Conservation (phyloP, 2,888 invertebrate species). For the Thelaira solivaga region DNA sequence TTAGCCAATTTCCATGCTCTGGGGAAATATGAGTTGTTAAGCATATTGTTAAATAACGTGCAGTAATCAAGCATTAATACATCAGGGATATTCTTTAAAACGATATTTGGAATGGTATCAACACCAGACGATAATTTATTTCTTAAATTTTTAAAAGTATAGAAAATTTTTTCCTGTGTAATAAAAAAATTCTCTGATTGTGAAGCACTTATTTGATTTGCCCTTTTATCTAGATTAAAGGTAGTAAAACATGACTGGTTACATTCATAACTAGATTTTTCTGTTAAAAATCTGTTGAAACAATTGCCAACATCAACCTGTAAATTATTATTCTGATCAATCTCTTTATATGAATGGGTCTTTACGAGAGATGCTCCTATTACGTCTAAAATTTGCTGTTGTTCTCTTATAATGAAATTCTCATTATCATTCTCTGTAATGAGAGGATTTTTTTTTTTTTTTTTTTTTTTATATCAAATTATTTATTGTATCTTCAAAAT, state of each 20-base stretch:
- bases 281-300: conserved; percentile 24
- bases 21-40: neutral
- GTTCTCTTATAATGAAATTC: conserved; percentile 29
- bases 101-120: conserved; percentile 10
- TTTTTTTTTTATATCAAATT: no score
- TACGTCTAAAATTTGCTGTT: conserved; percentile 23
- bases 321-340: conserved; percentile 17
- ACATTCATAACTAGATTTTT: conserved; percentile 14
- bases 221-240: no score
- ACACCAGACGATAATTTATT: conserved; percentile 27
- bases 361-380: conserved; percentile 24
- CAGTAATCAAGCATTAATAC: neutral
- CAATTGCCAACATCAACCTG: conserved; percentile 29
- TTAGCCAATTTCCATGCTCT: neutral
- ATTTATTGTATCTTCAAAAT: no score
- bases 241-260: neutral
- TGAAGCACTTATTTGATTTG: neutral
- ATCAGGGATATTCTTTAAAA: neutral
- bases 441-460: conserved; percentile 18
- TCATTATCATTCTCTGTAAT: conserved; percentile 12
- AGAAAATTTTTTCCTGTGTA: conserved; percentile 1
- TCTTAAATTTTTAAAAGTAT: conserved; percentile 19
- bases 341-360: conserved; percentile 8
- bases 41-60: neutral
- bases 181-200: conserved; percentile 11